Evolutionary conservation across 2,888 invertebrate genomes (phyloP), one percentile per base, ranked within the genome.

Genomic region (Mystacides longicornis): DNA sequence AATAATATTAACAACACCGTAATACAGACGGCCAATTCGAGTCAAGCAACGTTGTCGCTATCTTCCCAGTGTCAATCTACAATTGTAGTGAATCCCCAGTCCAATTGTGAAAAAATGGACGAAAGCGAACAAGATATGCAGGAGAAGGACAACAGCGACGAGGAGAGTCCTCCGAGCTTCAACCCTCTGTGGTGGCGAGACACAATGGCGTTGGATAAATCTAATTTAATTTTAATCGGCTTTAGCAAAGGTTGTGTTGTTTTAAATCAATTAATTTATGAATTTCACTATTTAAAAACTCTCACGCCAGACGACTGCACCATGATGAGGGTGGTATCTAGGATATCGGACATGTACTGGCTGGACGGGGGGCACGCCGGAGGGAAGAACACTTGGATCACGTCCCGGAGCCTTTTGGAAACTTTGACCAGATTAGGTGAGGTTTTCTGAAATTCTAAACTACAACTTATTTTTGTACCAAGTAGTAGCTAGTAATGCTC

Each of bases 201-300:
- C 49, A 70, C 71, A 55, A 68, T 82, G 18, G 71, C 77, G 27
- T 68, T 86, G 65, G 81, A 83, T 65, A 78, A 80, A 66, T 73
- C 77, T 3, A 72, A 77, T 60, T 71, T 87, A 57, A 79, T 79
- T 47, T 69, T 92, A 62, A 79, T 92, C 57, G 94, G 90, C 2
- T 94, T 94, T 72, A 93, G 93, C 73, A 94, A 95, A 77, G 94
- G 94, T 56, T 93, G 92, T 71, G 89, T 93, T 56, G 93, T 93
- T 58, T 81, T 94, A 65, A 95, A 94, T 78, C 93, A 95, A 78
- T 78, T 93, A 63, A 78, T 93, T 51, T 86, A 89, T 68, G 93
- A 93, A 74, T 85, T 93, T 71, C 84, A 88, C 68, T 83, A 86
- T 71, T 75, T 85, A 52, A 81, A 83, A 72, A 83, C 82, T 1